A percentile compares a stretch with the other conserved stretches of the same genome.
These are phyloP conservation scores for Punctoribates punctum DNA, from an alignment of 2,888 invertebrate genomes.

Conservation along the genomic window DNA sequence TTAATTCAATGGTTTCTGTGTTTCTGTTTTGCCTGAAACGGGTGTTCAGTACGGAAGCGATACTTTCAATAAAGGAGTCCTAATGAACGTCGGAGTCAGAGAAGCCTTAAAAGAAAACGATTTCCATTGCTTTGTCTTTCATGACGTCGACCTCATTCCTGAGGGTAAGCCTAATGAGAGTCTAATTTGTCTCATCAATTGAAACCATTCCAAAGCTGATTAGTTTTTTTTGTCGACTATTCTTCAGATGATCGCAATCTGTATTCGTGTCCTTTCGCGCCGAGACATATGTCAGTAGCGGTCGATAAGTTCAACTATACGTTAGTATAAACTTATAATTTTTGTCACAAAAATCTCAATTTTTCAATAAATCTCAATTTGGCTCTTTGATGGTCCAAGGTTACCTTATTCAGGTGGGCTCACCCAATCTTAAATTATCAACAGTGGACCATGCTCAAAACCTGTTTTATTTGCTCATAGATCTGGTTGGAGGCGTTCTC, in stretches of 20 bases:
- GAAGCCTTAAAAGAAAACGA: constrained; percentile 52
- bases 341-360: neutral
- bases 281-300: constrained; percentile 49
- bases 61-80: constrained; percentile 53
- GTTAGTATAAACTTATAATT: constrained; percentile 45
- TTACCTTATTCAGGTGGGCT: neutral
- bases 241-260: constrained; percentile 48
- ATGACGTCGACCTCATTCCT: constrained; percentile 54
- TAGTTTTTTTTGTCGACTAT: neutral
- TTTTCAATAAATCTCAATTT: neutral
- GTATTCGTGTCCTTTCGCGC: constrained; percentile 48
- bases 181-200: neutral
- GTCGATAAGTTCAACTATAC: constrained; percentile 50
- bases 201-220: neutral
- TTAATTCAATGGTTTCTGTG: neutral
- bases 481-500: constrained; percentile 56
- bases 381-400: no score
- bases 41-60: constrained; percentile 51
- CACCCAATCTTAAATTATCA: neutral
- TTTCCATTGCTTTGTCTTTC: constrained; percentile 56
- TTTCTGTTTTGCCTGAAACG: neutral
- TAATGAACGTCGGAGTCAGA: constrained; percentile 53
- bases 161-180: constrained; percentile 36
- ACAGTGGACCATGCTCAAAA: neutral
- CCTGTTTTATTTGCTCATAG: constrained; percentile 6